Conservation (phyloP, 2,113 vertebrate species). For the Scartelaos histophorus region DNA sequence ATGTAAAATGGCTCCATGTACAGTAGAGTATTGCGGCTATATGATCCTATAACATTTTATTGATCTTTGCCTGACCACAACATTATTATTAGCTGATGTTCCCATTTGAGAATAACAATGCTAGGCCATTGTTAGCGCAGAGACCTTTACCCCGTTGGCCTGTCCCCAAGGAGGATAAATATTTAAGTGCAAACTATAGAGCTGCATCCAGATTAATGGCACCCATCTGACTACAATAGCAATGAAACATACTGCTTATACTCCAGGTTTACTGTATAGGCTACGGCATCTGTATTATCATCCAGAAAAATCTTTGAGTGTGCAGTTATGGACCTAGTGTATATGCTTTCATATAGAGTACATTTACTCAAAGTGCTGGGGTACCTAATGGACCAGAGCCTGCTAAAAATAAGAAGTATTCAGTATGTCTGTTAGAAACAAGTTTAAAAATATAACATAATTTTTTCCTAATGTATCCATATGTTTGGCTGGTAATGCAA, state of each 20-base stretch:
- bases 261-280: not conserved
- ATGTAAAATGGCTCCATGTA: not conserved
- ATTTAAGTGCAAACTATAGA: constrained; percentile 12
- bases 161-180: constrained; percentile 16
- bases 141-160: constrained; percentile 9
- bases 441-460: no score
- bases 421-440: no score
- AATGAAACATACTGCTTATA: not conserved
- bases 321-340: not conserved
- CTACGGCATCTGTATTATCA: not conserved
- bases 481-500: no score
- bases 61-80: constrained; percentile 12
- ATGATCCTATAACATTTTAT: constrained; percentile 1
- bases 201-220: constrained; percentile 1
- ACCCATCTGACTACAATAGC: constrained; percentile 6
- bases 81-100: constrained; percentile 12
- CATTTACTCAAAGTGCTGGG: not conserved
- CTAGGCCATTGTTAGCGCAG: constrained; percentile 1
- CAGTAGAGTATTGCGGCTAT: not conserved
- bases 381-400: no score
- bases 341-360: not conserved
- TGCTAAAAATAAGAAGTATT: no score
- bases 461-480: no score
- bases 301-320: not conserved
- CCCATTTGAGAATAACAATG: constrained; percentile 4